Base-by-base conservation (phyloP, 2,113 vertebrate genomes). In the Passer domesticus region DNA sequence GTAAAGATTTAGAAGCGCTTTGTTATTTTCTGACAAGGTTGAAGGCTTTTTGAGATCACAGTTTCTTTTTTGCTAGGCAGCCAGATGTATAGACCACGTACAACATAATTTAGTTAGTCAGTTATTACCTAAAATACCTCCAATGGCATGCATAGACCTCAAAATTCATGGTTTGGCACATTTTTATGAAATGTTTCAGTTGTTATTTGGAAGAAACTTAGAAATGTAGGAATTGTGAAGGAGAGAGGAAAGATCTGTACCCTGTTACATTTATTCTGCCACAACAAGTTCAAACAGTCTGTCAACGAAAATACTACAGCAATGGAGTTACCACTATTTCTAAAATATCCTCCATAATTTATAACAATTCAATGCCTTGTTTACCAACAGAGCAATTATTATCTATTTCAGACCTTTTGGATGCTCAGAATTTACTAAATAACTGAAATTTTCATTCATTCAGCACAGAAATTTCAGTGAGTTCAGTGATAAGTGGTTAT, bases 1-100 rank as follows among this genome's bases (percentile, higher is more conserved):
- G 4, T 2, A 23, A 97, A 96, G 75, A 96, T 94, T 97, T 95
- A 95, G 58, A 83, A 96, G 69, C 52, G 50, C 33, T 70, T 64
- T 89, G 79, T 58, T 33, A 73, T 92, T 96, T 93, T 92, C 58
- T 78, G 91, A 88, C 55, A 66, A 92, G 75, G 46, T 30, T 75
- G 43, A 33, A 59, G 25, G 28, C 64, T 95, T 94, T 92, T 50
- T 83, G 92, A 97, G 87, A 67, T 94, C 86, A 88, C 27, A 33
- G 13, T 83, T 89, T 90, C 41, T 59, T 23, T 89, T 85, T 69
- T 85, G 21, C 83, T 35, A 56, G 53, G 46, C 86, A 88, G 78
- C 64, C 78, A 66, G 91, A 78, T 24, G 17, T 9, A 74, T 9
- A 66, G 63, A 35, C 15, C 27, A 50, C 4, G 17, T 35, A 30